A percentile compares a stretch with the other conserved stretches of the same genome.
phyloP scores from a whole-genome alignment of 2,113 vertebrate genomes.

The Vombatus ursinus region DNA sequence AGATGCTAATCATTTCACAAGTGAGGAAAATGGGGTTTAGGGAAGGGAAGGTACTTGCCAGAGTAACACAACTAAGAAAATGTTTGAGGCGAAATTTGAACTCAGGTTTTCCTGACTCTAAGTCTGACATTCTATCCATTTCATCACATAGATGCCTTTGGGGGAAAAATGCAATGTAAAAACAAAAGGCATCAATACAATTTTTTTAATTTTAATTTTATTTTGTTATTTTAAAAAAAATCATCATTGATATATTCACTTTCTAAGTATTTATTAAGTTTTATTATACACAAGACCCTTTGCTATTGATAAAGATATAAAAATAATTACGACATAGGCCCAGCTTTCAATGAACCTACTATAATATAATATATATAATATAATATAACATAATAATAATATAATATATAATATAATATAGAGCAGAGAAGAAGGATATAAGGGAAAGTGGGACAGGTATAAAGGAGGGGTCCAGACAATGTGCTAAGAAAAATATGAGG shows the following conservation, averaged over 20 bases:
- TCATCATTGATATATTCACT: constrained; percentile 14
- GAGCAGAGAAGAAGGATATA: background rate
- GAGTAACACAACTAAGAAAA: background rate
- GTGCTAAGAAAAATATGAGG: background rate
- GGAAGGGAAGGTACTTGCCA: background rate
- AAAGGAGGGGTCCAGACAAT: background rate
- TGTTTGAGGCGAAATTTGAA: background rate
- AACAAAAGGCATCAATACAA: background rate
- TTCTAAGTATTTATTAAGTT: constrained; percentile 29
- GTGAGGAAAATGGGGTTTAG: background rate
- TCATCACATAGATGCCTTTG: background rate
- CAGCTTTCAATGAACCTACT: background rate
- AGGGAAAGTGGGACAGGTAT: background rate
- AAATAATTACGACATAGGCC: background rate
- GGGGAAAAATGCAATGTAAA: background rate
- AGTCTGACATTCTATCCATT: background rate
- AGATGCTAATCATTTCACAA: no score
- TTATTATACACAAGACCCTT: constrained; percentile 6
- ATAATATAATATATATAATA: no score
- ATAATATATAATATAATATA: no score
- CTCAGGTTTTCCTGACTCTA: background rate
- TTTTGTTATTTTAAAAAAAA: background rate
- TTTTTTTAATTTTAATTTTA: background rate
- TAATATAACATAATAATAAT: no score
- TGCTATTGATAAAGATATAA: constrained; percentile 26